Evolutionary conservation across 2,113 vertebrate species (phyloP).

Genomic region (Oenanthe oenanthe): DNA sequence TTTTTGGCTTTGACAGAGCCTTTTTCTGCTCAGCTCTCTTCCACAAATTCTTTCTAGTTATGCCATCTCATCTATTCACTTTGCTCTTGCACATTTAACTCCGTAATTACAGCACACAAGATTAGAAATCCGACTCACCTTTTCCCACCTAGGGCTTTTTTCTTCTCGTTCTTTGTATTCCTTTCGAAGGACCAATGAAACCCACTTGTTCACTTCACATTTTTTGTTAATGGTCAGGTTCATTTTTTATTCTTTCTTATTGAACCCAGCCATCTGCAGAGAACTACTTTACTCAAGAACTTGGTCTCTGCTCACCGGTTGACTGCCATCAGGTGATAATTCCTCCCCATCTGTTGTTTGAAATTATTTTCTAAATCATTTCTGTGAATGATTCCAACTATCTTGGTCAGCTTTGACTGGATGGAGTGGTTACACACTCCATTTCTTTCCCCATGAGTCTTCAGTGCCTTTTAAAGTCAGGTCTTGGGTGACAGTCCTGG

Average conservation of each 20-base stretch:
- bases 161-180: slow-evolving; percentile 5
- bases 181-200: background rate
- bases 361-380: slow-evolving; percentile 28
- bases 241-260: background rate
- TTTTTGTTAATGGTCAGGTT: background rate
- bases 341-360: slow-evolving; percentile 20
- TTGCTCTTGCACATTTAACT: slow-evolving; percentile 33
- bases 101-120: background rate
- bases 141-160: background rate
- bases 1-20: slow-evolving; percentile 58
- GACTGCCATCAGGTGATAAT: slow-evolving; percentile 27
- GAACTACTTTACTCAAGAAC: slow-evolving; percentile 13
- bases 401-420: background rate
- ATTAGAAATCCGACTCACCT: slow-evolving; percentile 29
- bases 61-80: slow-evolving; percentile 44
- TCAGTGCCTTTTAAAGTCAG: background rate
- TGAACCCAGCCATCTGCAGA: background rate
- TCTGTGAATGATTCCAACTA: slow-evolving; percentile 8
- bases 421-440: background rate
- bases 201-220: background rate
- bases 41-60: slow-evolving; percentile 43
- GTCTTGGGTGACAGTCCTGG: background rate
- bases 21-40: slow-evolving; percentile 61
- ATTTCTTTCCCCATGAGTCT: background rate
- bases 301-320: background rate